These are phyloP conservation scores for Drosophila suzukii DNA, from an alignment of 1,140 invertebrate genomes.

Conservation along the genomic window DNA sequence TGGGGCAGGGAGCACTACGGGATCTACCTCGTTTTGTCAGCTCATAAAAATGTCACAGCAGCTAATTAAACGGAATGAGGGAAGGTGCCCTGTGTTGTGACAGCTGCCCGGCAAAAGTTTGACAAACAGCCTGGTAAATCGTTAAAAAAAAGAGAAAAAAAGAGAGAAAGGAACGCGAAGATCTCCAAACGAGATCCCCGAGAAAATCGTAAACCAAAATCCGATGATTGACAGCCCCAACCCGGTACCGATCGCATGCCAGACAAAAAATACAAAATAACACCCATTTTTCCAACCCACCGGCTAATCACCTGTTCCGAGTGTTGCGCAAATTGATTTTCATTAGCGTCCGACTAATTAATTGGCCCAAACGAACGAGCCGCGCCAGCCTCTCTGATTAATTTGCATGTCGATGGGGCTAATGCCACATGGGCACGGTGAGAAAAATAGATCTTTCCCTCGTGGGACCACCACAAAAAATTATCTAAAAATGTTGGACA, in stretches of 20 bases:
- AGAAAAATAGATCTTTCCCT: constrained; percentile 4
- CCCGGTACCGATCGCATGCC: constrained; percentile 18
- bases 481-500: neutral
- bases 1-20: neutral
- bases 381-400: constrained; percentile 41
- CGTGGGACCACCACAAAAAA: neutral
- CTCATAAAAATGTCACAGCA: constrained; percentile 78
- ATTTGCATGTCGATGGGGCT: constrained; percentile 56
- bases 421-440: constrained; percentile 13
- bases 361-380: constrained; percentile 52
- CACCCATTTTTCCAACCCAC: constrained; percentile 13
- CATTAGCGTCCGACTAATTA: constrained; percentile 58
- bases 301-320: constrained; percentile 51
- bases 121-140: constrained; percentile 15
- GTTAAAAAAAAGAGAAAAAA: neutral
- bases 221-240: constrained; percentile 45
- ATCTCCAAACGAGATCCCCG: neutral
- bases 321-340: constrained; percentile 64
- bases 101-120: constrained; percentile 31
- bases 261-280: neutral
- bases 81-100: constrained; percentile 50
- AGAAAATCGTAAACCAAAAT: neutral
- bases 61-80: constrained; percentile 52
- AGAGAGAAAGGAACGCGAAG: neutral
- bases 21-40: constrained; percentile 64